Base-by-base conservation (phyloP, 2,113 vertebrate species). In the Heterocephalus glaber region DNA sequence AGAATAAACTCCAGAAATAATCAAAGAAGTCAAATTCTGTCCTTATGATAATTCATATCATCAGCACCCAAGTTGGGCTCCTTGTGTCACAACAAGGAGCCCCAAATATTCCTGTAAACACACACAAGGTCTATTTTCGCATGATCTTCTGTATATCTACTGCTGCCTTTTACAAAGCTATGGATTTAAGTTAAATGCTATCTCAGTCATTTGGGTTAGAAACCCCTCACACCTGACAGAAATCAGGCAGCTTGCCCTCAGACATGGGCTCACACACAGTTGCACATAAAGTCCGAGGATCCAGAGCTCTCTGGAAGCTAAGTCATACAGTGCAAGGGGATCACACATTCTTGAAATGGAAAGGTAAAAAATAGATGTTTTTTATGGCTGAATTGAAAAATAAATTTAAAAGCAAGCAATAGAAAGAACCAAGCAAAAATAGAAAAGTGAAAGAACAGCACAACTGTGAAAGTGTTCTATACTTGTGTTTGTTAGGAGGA, bases 1-100 rank as follows among this genome's bases (percentile, higher is more conserved):
- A 72, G 61, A 86, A 49, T 56, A 38, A 47, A 77, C 33, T 80
- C 10, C 68, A 83, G 84, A 95, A 92, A 96, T 83, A 85, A 87
- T 79, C 35, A 65, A 92, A 91, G 49, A 26, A 17, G 17, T 58
- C 56, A 17, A 58, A 20, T 35, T 44, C 10, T 7, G 56, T 56
- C 22, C 47, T 92, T 68, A 26, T 33, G 83, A 44, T 26, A 94
- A 86, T 79, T 83, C 38, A 22, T 80, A 56, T 68, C 65, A 79
- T 12, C 35, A 61, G n/a, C 3, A 24, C 24, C 20, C 58, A 82
- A 80, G 20, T 77, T 95, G 65, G 87, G 63, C 38, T 81, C 20
- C 56, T 91, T 61, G 24, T 70, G 63, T 74, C 70, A 87, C 86
- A 4, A 83, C 24, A 86, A 74, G 49, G 54, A 81, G n/a, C 92